A percentile compares a stretch with the other conserved stretches of the same genome.
Evolutionary conservation across 2,888 invertebrate species (phyloP).

Genomic region (Drosophila sordidula): DNA sequence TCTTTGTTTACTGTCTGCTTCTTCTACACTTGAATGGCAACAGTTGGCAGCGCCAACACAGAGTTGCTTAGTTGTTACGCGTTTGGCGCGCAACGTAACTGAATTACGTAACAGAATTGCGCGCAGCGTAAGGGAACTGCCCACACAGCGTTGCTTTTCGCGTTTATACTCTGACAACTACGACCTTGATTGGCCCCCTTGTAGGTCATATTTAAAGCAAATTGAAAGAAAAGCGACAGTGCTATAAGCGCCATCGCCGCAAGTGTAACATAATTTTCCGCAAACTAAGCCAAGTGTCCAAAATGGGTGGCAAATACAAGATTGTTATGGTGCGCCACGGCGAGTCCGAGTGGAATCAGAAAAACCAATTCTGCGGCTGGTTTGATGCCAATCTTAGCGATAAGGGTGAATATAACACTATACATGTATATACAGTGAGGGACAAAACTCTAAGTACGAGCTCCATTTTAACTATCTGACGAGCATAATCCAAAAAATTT

Average conservation of each 20-base stretch:
- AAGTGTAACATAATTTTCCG: conserved; percentile 65
- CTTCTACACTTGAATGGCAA: neutral
- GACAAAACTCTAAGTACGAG: too few relatives aligned
- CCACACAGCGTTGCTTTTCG: conserved; percentile 30
- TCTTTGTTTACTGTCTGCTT: conserved; percentile 54
- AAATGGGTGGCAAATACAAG: conserved; percentile 86
- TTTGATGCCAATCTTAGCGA: conserved; percentile 90
- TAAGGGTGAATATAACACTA: conserved; percentile 86
- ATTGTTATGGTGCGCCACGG: conserved; percentile 92
- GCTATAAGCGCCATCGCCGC: conserved; percentile 52
- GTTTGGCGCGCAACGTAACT: conserved; percentile 12
- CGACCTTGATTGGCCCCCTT: conserved; percentile 69
- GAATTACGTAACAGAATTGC: conserved; percentile 20
- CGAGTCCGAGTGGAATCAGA: conserved; percentile 92
- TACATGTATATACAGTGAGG: neutral
- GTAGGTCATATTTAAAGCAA: conserved; percentile 69
- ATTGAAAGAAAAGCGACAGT: conserved; percentile 67
- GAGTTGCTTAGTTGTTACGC: conserved; percentile 28
- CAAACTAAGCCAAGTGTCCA: conserved; percentile 49
- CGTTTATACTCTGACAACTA: conserved; percentile 51
- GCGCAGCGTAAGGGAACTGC: conserved; percentile 10
- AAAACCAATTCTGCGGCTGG: conserved; percentile 92
- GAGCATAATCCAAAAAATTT: too few relatives aligned
- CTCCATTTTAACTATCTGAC: too few relatives aligned
- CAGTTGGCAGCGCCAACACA: conserved; percentile 22